phyloP scores from a whole-genome alignment of 2,888 invertebrate species.

The Nymphalis polychloros region DNA sequence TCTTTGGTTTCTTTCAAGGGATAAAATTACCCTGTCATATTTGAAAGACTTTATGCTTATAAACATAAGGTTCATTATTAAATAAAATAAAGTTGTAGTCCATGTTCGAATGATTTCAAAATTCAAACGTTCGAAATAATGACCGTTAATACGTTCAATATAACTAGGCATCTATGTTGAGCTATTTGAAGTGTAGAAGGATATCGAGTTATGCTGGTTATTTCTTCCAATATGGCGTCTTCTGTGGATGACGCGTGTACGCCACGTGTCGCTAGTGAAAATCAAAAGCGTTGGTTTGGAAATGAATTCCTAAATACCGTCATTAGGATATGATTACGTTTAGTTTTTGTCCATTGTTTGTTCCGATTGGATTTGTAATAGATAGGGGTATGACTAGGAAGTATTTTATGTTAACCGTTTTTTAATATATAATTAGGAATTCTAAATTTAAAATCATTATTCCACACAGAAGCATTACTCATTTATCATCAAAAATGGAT shows the following conservation, averaged over 20 bases:
- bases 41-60: slow-evolving; percentile 26
- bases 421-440: not conserved
- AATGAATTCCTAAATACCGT: slow-evolving; percentile 75
- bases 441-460: not conserved
- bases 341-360: slow-evolving; percentile 61
- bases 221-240: slow-evolving; percentile 61
- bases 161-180: slow-evolving; percentile 28
- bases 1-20: slow-evolving; percentile 48
- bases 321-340: slow-evolving; percentile 73
- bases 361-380: slow-evolving; percentile 67
- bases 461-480: too few relatives aligned
- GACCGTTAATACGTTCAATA: slow-evolving; percentile 54
- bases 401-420: slow-evolving; percentile 21
- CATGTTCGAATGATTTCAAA: slow-evolving; percentile 52
- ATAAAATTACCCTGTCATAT: slow-evolving; percentile 50
- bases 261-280: slow-evolving; percentile 70
- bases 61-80: slow-evolving; percentile 29
- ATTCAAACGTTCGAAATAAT: slow-evolving; percentile 74
- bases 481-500: too few relatives aligned
- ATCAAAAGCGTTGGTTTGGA: slow-evolving; percentile 74
- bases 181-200: not conserved
- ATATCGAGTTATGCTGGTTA: slow-evolving; percentile 47
- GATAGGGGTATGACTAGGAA: slow-evolving; percentile 60
- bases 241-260: slow-evolving; percentile 59
- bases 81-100: slow-evolving; percentile 9